A percentile compares a stretch with the other conserved stretches of the same genome.
Evolutionary conservation across 2,113 vertebrate species (phyloP).

Genomic region (Marmota flaviventris): DNA sequence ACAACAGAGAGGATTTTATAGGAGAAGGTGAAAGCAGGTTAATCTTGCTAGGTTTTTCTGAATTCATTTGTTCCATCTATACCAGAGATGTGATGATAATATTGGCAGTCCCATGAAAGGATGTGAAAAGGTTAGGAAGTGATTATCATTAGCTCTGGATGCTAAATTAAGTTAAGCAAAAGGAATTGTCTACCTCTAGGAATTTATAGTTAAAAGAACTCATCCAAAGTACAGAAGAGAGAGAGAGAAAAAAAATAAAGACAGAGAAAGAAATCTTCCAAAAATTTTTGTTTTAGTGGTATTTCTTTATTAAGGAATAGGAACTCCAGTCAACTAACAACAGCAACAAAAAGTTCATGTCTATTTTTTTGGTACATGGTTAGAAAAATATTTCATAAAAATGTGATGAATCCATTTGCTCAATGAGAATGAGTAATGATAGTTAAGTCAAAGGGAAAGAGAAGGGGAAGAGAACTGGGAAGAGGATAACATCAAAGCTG

Average conservation of each 20-base stretch:
- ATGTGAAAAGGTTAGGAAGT: constrained; percentile 23
- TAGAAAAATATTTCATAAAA: constrained; percentile 39
- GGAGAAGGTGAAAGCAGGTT: not conserved
- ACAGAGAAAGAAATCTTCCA: not conserved
- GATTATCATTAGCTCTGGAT: not conserved
- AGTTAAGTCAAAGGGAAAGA: not conserved
- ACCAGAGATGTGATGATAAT: not conserved
- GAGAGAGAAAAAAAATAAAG: no score
- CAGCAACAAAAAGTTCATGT: not conserved
- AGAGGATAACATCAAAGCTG: not conserved
- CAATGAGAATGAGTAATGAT: constrained; percentile 22
- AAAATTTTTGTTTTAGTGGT: not conserved
- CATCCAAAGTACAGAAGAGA: not conserved
- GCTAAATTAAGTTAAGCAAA: constrained; percentile 18
- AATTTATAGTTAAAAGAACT: constrained; percentile 50
- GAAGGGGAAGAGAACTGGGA: not conserved
- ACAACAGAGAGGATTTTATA: not conserved
- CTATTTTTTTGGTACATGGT: not conserved
- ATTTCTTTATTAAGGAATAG: constrained; percentile 44
- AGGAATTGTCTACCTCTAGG: not conserved
- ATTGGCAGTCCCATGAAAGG: not conserved
- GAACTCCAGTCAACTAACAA: not conserved
- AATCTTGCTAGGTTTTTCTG: not conserved
- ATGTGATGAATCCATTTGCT: not conserved
- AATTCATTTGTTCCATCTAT: not conserved